phyloP scores from a whole-genome alignment of 2,797 vertebrate species.

The Danio jaintianensis region DNA sequence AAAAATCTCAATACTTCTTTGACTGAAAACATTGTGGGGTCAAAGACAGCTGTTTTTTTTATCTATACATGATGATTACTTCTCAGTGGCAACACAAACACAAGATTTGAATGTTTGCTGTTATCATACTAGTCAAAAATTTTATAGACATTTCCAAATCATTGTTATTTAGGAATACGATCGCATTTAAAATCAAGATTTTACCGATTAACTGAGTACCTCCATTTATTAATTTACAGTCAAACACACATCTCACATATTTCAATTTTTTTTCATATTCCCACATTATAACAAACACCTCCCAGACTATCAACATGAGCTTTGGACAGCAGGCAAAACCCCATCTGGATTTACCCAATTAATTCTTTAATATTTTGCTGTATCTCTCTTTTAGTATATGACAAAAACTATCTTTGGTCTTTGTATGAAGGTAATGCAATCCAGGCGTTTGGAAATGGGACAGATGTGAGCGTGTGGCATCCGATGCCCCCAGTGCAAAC shows the following conservation, averaged over 20 bases:
- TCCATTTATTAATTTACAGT: neutral
- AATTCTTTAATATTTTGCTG: neutral
- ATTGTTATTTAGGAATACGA: too few relatives aligned
- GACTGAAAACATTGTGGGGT: too few relatives aligned
- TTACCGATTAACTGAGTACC: too few relatives aligned
- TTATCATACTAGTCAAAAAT: too few relatives aligned
- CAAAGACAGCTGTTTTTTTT: too few relatives aligned
- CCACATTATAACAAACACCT: neutral
- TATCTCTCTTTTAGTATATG: neutral
- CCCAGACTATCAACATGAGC: neutral
- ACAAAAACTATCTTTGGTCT: neutral
- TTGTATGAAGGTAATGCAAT: slow-evolving; percentile 89
- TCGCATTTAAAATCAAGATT: too few relatives aligned
- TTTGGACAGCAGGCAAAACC: neutral
- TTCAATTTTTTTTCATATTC: too few relatives aligned
- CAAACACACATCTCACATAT: neutral
- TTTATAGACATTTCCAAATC: too few relatives aligned
- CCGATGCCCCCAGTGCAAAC: slow-evolving; percentile 85
- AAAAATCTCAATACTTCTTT: too few relatives aligned
- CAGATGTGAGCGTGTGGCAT: slow-evolving; percentile 93
- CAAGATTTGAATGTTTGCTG: too few relatives aligned
- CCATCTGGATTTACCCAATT: neutral
- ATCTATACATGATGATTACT: too few relatives aligned
- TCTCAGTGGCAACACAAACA: too few relatives aligned
- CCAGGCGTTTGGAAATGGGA: slow-evolving; percentile 97